These are phyloP conservation scores for Paralvinella palmiformis DNA, from an alignment of 1,140 invertebrate genomes.

Conservation along the genomic window DNA sequence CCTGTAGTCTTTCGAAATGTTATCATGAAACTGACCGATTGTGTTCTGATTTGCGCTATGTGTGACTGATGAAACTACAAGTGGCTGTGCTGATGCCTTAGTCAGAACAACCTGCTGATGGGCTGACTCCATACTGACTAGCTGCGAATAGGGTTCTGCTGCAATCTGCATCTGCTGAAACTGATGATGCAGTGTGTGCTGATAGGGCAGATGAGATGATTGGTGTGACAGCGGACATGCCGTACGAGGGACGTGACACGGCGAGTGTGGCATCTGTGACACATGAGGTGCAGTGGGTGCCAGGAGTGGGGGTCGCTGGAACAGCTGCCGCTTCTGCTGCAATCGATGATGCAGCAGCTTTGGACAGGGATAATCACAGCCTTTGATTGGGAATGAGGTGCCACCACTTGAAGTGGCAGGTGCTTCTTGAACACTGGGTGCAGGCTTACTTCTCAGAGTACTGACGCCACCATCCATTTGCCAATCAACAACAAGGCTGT, in stretches of 20 bases:
- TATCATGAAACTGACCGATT: too few relatives aligned
- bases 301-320: conserved; percentile 76
- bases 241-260: too few relatives aligned
- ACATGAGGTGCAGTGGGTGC: conserved; percentile 1
- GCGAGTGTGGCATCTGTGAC: too few relatives aligned
- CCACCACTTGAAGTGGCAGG: conserved; percentile 11
- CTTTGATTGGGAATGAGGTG: conserved; percentile 1
- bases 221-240: conserved; percentile 13
- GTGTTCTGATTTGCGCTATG: background rate
- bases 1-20: too few relatives aligned
- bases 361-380: background rate
- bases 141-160: too few relatives aligned
- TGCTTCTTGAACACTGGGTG: too few relatives aligned
- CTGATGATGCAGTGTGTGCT: conserved; percentile 50
- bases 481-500: conserved; percentile 37
- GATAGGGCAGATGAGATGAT: background rate
- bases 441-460: too few relatives aligned
- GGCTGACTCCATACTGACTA: too few relatives aligned
- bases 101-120: background rate
- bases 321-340: conserved; percentile 72
- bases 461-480: conserved; percentile 27
- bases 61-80: background rate
- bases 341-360: conserved; percentile 70
- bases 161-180: conserved; percentile 42
- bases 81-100: background rate